Evolutionary conservation across 2,888 invertebrate genomes (phyloP).

Genomic region (Acronicta psi): DNA sequence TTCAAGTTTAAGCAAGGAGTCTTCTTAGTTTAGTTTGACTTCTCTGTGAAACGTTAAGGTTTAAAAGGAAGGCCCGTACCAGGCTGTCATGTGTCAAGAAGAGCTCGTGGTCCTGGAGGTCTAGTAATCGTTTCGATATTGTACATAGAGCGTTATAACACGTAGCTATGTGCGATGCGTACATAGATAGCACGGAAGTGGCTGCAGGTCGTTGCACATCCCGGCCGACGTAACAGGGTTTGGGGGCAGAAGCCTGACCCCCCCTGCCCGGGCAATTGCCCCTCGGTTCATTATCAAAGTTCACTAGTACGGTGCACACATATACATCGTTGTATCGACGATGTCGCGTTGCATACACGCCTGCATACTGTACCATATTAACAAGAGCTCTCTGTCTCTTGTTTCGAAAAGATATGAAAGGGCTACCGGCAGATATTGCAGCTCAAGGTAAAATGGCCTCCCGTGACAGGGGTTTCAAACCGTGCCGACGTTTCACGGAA

Average conservation of each 20-base stretch:
- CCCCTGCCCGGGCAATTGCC: constrained; percentile 76
- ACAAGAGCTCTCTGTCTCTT: constrained; percentile 64
- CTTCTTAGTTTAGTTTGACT: neutral
- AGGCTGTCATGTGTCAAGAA: constrained; percentile 26
- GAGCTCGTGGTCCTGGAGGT: constrained; percentile 7
- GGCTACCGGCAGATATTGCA: constrained; percentile 52
- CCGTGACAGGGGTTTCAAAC: constrained; percentile 68
- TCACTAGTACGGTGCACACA: constrained; percentile 85
- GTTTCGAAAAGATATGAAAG: constrained; percentile 38
- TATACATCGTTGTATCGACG: constrained; percentile 53
- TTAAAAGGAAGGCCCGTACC: constrained; percentile 10
- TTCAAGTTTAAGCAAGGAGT: neutral
- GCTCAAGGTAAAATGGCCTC: constrained; percentile 68
- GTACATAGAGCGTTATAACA: constrained; percentile 34
- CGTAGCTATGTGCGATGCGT: constrained; percentile 38
- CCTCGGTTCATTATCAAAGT: constrained; percentile 88
- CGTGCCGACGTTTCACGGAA: constrained; percentile 76
- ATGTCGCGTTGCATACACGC: constrained; percentile 64
- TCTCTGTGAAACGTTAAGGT: neutral
- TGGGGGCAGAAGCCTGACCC: constrained; percentile 58
- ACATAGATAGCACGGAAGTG: constrained; percentile 65
- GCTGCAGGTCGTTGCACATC: constrained; percentile 79
- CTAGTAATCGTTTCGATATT: constrained; percentile 32
- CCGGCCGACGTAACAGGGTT: constrained; percentile 68
- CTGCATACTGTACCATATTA: constrained; percentile 50